These are phyloP conservation scores for Schizopygopsis malacanthus DNA, from an alignment of 2,797 vertebrate genomes.

Conservation along the genomic window DNA sequence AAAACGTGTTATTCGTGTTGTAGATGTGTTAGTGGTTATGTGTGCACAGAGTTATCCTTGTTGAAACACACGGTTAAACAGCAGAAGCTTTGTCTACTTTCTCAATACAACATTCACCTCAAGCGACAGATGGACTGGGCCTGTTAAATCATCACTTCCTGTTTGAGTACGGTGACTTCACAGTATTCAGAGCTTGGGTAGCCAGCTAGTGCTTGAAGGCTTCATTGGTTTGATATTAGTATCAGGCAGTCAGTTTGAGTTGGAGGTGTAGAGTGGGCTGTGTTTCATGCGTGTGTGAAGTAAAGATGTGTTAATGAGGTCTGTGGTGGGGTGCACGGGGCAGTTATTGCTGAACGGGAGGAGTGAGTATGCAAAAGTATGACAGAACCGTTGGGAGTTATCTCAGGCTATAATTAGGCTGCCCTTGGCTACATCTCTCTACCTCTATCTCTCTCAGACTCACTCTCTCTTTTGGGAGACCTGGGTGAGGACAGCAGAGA, in stretches of 20 bases:
- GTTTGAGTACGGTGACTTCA: conserved; percentile 12
- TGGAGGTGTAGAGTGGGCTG: conserved; percentile 1
- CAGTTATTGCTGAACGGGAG: conserved; percentile 20
- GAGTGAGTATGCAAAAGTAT: conserved; percentile 50
- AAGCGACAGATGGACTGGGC: conserved; percentile 33
- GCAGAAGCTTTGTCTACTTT: conserved; percentile 50
- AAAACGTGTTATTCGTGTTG: conserved; percentile 9
- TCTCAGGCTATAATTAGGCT: conserved; percentile 58
- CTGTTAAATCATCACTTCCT: conserved; percentile 17
- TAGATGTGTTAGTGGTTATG: conserved; percentile 40
- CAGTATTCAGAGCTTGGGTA: background rate
- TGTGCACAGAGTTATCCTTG: conserved; percentile 46
- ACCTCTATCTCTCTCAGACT: conserved; percentile 39
- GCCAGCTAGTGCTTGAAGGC: background rate
- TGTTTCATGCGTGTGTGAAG: conserved; percentile 13
- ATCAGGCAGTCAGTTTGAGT: conserved; percentile 3
- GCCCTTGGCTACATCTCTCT: conserved; percentile 53
- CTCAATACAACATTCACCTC: conserved; percentile 50
- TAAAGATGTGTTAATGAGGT: conserved; percentile 28
- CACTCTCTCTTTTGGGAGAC: conserved; percentile 34
- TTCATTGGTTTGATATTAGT: background rate
- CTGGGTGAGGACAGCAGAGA: conserved; percentile 24
- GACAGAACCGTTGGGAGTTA: conserved; percentile 65
- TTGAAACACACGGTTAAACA: conserved; percentile 51
- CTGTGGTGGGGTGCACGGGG: conserved; percentile 13